Base-by-base conservation (phyloP, 2,113 vertebrate genomes). In the Ammodytes dubius region DNA sequence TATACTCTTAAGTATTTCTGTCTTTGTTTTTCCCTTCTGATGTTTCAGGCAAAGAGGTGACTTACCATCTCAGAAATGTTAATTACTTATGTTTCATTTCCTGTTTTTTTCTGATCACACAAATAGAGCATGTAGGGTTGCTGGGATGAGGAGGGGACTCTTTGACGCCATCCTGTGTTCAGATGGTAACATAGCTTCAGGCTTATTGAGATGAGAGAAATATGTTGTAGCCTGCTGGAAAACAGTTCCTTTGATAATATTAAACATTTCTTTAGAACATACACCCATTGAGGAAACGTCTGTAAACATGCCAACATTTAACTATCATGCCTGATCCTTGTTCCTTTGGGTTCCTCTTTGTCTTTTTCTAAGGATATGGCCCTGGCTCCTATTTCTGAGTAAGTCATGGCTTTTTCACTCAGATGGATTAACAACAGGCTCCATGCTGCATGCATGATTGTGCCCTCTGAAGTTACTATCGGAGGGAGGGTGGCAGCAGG, bases 41-140 rank as follows among this genome's bases (percentile, higher is more conserved):
- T 84, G 70, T 89, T 80, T 67, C 78, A 57, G 9, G 77, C 39
- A 68, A 61, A 54, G 77, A 69, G 72, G 85, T 92, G 88, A 89
- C 88, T 87, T 63, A 69, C 59, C 56, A 58, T 79, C 72, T 70
- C 81, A 93, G 83, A 89, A 91, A 92, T 87, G 88, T 89, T 89
- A 80, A 91, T 90, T 83, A 85, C 79, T 69, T 80, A 74, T 83
- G 83, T 82, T 90, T 91, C 87, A 93, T 92, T 93, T 92, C 89
- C 90, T 88, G 89, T 74, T 64, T 60, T 27, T 68, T 87, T 46
- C 54, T 63, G 69, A 82, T 76, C 75, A 70, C 77, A 84, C 74
- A 53, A 27, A 27, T 27, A 27, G 27, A 27, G 27, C 27, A 64
- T 75, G 73, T 65, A 43, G 71, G 53, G 46, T 10, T 64, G 43